These are phyloP conservation scores for Callipepla squamata DNA, from an alignment of 2,113 vertebrate genomes.

Conservation along the genomic window DNA sequence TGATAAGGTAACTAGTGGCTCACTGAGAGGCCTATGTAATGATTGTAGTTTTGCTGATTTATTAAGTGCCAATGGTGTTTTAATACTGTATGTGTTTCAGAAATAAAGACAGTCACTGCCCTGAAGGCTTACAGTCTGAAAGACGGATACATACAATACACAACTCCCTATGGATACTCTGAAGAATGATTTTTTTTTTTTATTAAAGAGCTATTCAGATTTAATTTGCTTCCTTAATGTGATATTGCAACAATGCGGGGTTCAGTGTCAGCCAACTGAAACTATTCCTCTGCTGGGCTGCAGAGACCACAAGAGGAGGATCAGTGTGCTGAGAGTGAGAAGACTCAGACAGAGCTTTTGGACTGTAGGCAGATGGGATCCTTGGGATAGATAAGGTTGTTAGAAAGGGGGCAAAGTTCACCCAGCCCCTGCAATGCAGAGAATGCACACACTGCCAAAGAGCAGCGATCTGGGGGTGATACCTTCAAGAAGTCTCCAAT, in stretches of 20 bases:
- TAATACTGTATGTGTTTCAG: slow-evolving; percentile 63
- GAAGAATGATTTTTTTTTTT: slow-evolving; percentile 60
- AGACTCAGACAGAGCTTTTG: not conserved
- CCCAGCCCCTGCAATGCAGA: not conserved
- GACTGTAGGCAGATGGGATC: not conserved
- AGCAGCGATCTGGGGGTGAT: not conserved
- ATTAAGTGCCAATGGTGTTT: slow-evolving; percentile 70
- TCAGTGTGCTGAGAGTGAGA: not conserved
- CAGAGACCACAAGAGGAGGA: not conserved
- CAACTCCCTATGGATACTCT: slow-evolving; percentile 9
- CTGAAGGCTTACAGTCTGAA: slow-evolving; percentile 54
- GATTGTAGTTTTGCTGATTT: slow-evolving; percentile 56
- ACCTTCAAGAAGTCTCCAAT: not conserved
- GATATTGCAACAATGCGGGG: slow-evolving; percentile 20
- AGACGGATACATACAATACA: slow-evolving; percentile 64
- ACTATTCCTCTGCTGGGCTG: slow-evolving; percentile 4
- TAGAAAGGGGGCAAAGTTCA: not conserved
- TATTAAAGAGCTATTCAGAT: slow-evolving; percentile 70
- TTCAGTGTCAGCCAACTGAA: slow-evolving; percentile 42
- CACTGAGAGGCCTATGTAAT: slow-evolving; percentile 20
- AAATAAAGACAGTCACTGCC: slow-evolving; percentile 62
- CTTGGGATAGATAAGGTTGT: not conserved
- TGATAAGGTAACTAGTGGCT: not conserved
- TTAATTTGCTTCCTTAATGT: slow-evolving; percentile 67
- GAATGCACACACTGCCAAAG: not conserved